Base-by-base conservation (phyloP, 2,113 vertebrate genomes). In the Ramphastos sulfuratus region DNA sequence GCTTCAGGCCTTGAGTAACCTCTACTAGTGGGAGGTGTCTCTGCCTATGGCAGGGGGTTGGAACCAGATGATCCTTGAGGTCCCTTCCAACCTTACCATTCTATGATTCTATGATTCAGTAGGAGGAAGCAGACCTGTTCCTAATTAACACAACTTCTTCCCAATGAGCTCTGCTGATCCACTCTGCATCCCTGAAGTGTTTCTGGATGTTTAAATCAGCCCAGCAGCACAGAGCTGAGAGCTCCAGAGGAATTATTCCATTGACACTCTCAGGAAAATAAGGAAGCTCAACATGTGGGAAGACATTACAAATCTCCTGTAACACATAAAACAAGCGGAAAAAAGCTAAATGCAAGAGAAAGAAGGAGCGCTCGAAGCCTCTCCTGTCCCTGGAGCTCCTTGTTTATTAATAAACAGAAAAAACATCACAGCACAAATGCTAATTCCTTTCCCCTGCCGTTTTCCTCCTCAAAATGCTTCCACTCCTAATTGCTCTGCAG, bases 341-440 rank as follows among this genome's bases (percentile, higher is more conserved):
- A 90, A 59, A 56, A 54, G 31, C 88, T 90, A 92, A 85, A 83
- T 63, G 85, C 48, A 75, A 86, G 35, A 82, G 87, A 54, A 85
- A 70, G 82, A 85, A 87, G 76, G 72, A 72, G 85, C 30, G 85
- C 93, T 92, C 60, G 42, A 92, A 96, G 89, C 71, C 55, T 90
- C 55, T 76, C 74, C n/a, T 91, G 87, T 52, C 61, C 48, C 91
- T 0, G 0, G 82, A 75, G 80, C n/a, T 0, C 72, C 94, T 88
- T 87, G 82, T 95, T 96, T 95, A 94, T 94, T 94, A 96, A 94
- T 87, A 95, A 93, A 91, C 91, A 90, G 82, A 31, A 83, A 78
- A 94, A 92, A 64, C 56, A 92, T 85, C 95, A 95, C 61, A 87
- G 90, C 0, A 2, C 72, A 91, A 94, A 95, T 90, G 87, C 58